A percentile compares a stretch with the other conserved stretches of the same genome.
These are phyloP conservation scores for Acanthaster planci DNA, from an alignment of 35 echinoderm and acorn worm species.

Conservation along the genomic window DNA sequence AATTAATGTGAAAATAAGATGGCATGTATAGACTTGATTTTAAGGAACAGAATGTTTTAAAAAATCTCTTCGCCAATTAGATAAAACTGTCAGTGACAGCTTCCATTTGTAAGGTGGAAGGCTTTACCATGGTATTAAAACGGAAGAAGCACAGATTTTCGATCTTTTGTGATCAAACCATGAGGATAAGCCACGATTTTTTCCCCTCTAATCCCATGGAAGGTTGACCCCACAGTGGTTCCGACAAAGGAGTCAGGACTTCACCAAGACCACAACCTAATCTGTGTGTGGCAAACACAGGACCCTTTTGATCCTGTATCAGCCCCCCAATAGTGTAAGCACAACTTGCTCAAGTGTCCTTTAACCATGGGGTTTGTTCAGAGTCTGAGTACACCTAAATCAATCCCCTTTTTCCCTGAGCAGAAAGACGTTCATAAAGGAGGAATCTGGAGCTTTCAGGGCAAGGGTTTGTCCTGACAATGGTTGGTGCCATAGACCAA, in stretches of 20 bases:
- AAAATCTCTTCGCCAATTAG: too few species aligned
- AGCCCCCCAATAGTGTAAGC: conserved; percentile 1
- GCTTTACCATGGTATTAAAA: background rate
- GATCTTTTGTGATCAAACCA: conserved; percentile 1
- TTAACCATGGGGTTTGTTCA: conserved; percentile 5
- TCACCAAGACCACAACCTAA: background rate
- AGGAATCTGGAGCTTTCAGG: background rate
- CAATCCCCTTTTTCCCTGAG: background rate
- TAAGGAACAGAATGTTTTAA: too few species aligned
- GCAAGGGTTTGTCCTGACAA: background rate
- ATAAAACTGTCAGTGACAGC: too few species aligned
- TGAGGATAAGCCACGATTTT: background rate
- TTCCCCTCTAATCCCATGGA: background rate
- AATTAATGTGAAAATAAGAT: too few species aligned
- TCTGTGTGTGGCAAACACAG: conserved; percentile 19
- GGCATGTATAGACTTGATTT: too few species aligned
- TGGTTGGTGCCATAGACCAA: background rate
- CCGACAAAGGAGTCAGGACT: background rate
- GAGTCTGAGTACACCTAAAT: background rate
- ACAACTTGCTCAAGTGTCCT: background rate
- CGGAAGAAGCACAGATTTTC: background rate
- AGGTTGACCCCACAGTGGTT: background rate
- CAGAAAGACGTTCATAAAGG: background rate
- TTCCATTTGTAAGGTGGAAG: background rate
- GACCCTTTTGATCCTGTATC: background rate